A percentile compares a stretch with the other conserved stretches of the same genome.
Conservation (phyloP, 2,888 invertebrate species). For the Patella depressa region DNA sequence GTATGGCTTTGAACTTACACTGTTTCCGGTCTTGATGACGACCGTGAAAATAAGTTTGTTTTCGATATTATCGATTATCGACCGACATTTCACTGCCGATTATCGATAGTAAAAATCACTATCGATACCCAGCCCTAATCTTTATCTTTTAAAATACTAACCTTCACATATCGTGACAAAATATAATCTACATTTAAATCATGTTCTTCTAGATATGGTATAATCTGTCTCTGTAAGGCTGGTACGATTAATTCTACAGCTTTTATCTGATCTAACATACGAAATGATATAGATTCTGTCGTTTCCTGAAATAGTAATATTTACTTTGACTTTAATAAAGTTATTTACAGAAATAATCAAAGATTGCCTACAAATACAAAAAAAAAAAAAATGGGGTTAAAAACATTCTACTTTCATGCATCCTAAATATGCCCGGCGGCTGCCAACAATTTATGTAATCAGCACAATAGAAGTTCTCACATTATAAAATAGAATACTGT, state of each 20-base stretch:
- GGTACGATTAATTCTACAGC: conserved; percentile 61
- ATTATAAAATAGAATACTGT: no score
- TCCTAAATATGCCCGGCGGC: no score
- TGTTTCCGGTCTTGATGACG: no score
- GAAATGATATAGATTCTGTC: conserved; percentile 62
- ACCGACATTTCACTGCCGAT: no score
- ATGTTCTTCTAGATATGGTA: conserved; percentile 65
- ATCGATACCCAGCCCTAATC: no score
- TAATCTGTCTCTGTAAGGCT: conserved; percentile 57
- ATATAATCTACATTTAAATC: conserved; percentile 61
- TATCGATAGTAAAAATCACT: no score
- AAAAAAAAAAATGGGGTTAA: background rate
- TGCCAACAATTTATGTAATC: no score
- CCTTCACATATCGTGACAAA: conserved; percentile 65
- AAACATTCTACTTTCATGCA: no score
- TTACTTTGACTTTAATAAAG: background rate
- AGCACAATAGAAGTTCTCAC: no score
- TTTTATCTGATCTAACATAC: conserved; percentile 67
- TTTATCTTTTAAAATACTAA: conserved; percentile 30
- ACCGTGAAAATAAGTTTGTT: no score
- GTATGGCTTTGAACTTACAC: no score
- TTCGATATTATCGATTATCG: no score
- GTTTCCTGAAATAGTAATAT: conserved; percentile 55
- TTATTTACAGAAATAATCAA: background rate
- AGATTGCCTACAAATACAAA: background rate